These are phyloP conservation scores for Agrochola lychnidis DNA, from an alignment of 2,888 invertebrate species.

Conservation along the genomic window DNA sequence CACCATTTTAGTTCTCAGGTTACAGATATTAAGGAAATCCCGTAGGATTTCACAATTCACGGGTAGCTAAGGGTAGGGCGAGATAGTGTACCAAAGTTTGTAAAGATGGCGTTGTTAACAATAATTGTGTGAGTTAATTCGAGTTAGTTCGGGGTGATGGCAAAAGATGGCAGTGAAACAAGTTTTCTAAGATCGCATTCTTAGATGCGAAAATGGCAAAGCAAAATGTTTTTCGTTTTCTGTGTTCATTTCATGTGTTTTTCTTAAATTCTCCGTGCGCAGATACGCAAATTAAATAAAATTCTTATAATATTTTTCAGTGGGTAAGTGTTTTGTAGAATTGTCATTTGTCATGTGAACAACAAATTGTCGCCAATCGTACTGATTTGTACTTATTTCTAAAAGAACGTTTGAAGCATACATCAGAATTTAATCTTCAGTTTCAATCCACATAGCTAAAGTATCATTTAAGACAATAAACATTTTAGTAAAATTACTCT, in stretches of 20 bases:
- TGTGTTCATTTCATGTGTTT: not conserved
- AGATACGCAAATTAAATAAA: not conserved
- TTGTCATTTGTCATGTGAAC: not conserved
- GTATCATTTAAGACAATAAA: not conserved
- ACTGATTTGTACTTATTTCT: not conserved
- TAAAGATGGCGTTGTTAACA: constrained; percentile 53
- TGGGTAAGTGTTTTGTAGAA: not conserved
- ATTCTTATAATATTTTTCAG: not conserved
- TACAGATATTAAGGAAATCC: not conserved
- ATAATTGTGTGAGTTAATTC: not conserved
- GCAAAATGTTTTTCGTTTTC: constrained; percentile 1
- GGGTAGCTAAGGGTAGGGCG: constrained; percentile 5
- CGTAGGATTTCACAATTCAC: constrained; percentile 1
- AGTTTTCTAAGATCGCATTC: not conserved
- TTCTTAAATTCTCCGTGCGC: not conserved
- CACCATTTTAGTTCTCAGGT: constrained; percentile 7
- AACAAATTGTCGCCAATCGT: not conserved
- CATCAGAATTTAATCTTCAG: not conserved
- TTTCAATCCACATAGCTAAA: not conserved
- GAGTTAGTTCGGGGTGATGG: constrained; percentile 24
- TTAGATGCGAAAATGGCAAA: not conserved
- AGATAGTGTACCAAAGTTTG: constrained; percentile 7
- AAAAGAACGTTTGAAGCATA: not conserved
- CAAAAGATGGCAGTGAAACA: constrained; percentile 50
- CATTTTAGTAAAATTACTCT: not conserved